These are phyloP conservation scores for Drosophila setosimentum DNA, from an alignment of 2,888 invertebrate species.

Conservation along the genomic window DNA sequence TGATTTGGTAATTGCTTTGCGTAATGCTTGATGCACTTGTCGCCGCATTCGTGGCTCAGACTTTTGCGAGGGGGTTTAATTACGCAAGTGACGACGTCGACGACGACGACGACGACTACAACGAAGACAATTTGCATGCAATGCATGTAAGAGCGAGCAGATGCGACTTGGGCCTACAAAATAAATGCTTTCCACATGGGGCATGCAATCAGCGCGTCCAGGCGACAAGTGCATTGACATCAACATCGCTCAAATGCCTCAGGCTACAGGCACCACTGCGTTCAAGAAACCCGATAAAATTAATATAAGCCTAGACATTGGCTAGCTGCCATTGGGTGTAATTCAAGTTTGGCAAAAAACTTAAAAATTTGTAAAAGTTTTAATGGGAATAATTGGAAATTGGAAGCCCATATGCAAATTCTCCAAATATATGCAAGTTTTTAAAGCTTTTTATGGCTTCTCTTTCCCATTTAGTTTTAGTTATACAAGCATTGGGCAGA, in stretches of 20 bases:
- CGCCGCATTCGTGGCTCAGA: constrained; percentile 35
- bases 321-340: background rate
- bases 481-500: constrained; percentile 15
- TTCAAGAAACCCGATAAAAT: constrained; percentile 30
- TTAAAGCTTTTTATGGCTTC: background rate
- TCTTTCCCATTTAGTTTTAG: constrained; percentile 7
- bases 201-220: constrained; percentile 34
- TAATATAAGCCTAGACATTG: background rate
- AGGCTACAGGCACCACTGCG: constrained; percentile 38
- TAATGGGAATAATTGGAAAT: constrained; percentile 2
- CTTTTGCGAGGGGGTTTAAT: constrained; percentile 44
- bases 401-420: constrained; percentile 47
- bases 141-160: constrained; percentile 43
- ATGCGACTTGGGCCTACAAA: constrained; percentile 33
- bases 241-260: constrained; percentile 10
- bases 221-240: constrained; percentile 73
- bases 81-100: constrained; percentile 58
- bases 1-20: constrained; percentile 66
- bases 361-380: background rate
- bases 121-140: constrained; percentile 62
- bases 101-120: constrained; percentile 9
- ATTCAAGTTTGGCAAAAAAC: background rate
- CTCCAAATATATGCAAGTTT: constrained; percentile 16
- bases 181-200: constrained; percentile 59
- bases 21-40: constrained; percentile 58